Conservation (phyloP, 2,797 vertebrate species). For the Vireo griseus region DNA sequence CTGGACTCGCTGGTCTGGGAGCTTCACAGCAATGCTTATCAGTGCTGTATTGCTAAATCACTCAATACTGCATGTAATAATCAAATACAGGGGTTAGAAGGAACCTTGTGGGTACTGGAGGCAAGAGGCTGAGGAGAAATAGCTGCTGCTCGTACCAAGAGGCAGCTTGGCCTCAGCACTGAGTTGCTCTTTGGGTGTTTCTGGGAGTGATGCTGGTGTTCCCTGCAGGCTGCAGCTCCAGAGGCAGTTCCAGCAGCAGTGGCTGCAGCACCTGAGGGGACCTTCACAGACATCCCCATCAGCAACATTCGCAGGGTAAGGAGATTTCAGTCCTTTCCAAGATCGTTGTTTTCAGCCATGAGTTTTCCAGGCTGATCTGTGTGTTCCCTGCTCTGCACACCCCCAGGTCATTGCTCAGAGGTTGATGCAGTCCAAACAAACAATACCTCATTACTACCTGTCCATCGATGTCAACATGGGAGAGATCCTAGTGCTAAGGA, state of each 20-base stretch:
- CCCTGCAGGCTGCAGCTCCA: conserved; percentile 53
- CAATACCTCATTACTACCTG: conserved; percentile 98
- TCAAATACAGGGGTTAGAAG: rapidly evolving
- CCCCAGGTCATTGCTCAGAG: conserved; percentile 94
- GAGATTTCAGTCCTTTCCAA: not conserved
- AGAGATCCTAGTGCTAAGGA: conserved; percentile 87
- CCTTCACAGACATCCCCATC: conserved; percentile 93
- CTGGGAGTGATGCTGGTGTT: not conserved
- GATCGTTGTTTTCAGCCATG: rapidly evolving
- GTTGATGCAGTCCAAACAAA: conserved; percentile 96
- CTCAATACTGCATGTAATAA: not conserved
- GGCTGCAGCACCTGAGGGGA: conserved; percentile 78
- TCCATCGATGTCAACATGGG: conserved; percentile 96
- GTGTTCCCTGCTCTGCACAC: not conserved
- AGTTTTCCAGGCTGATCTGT: not conserved
- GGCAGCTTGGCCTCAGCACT: not conserved
- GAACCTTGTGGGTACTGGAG: not conserved
- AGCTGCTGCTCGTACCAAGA: not conserved
- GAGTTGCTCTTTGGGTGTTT: rapidly evolving
- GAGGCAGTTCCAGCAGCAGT: conserved; percentile 52
- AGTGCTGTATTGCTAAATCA: not conserved
- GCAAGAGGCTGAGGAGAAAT: not conserved
- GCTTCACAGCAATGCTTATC: not conserved
- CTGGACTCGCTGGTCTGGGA: not conserved
- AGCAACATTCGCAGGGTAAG: conserved; percentile 93